Evolutionary conservation across 2,888 invertebrate genomes (phyloP), one percentile per base, ranked within the genome.

Genomic region (Dryocosmus kuriphilus): DNA sequence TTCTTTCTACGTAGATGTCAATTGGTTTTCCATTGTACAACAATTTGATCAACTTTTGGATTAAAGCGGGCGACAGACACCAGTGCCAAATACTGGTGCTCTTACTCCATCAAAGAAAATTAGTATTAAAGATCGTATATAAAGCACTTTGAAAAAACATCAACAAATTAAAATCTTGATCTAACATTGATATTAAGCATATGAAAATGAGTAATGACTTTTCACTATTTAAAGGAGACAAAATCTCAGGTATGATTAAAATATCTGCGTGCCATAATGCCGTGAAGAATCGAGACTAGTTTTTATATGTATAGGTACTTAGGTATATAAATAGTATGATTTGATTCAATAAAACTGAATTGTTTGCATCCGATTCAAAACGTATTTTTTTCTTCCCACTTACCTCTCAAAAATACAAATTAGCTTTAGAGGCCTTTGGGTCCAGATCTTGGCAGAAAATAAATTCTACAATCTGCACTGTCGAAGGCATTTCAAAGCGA

Each of bases 201-300:
- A 55, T 9, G 22, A 6, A 22, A 55, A 11, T 22, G 0, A 41
- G 3, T 46, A 55, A 11, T 22, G 0, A 41, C 8, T 46, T 46
- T 41, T 51, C 4, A 27, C 7, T 27, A 41, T 46, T 19, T 41
- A 67, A 65, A 27, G 8, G 19, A 27, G 51, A 41, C 27, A 24
- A 27, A 1, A 27, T 67, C 41, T 67, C 67, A 67, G 46, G 67
- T 67, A 67, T 67, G n/a, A 67, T 7, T 27, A 67, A 19, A 27
- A 67, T n/a, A 67, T 67, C 67, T 67, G 67, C n/a, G 67, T 67
- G 67, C 67, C 67, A 67, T 67, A 67, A 67, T 46, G 46, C 51
- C 46, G 46, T 67, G 9, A 19, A 16, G 46, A 67, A 30, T 46
- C 24, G 46, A 67, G 22, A 67, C 1, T 19, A 27, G 30, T 67